Evolutionary conservation across 2,888 invertebrate species (phyloP).

Genomic region (Trachelus troglodyta): DNA sequence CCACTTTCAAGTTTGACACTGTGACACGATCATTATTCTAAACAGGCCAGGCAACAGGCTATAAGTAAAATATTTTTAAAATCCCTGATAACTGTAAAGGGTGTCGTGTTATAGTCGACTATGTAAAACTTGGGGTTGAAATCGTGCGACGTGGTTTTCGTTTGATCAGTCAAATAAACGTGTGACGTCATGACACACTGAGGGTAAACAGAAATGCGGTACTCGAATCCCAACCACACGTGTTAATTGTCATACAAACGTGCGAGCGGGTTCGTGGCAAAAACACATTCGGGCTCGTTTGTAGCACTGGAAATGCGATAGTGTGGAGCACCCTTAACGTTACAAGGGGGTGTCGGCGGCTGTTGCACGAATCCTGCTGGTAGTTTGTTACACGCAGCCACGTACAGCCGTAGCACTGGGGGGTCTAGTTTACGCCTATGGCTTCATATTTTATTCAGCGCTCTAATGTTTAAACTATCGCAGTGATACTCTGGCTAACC

Average conservation of each 20-base stretch:
- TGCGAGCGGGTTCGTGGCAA: constrained; percentile 32
- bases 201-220: constrained; percentile 35
- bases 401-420: constrained; percentile 3
- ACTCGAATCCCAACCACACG: constrained; percentile 35
- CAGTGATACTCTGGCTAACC: constrained; percentile 32
- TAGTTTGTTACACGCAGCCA: constrained; percentile 7
- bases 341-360: not conserved
- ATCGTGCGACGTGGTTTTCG: constrained; percentile 15
- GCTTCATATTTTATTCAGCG: constrained; percentile 55
- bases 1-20: not conserved
- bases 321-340: not conserved
- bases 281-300: constrained; percentile 39
- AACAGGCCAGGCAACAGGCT: no score
- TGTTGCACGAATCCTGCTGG: not conserved
- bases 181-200: constrained; percentile 8
- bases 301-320: not conserved
- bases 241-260: constrained; percentile 51
- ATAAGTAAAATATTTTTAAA: not conserved
- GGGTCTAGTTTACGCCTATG: constrained; percentile 9
- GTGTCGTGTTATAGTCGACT: not conserved
- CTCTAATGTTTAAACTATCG: constrained; percentile 56
- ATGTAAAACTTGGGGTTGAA: not conserved
- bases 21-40: not conserved
- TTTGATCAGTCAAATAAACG: constrained; percentile 17
- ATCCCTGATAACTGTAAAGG: not conserved